These are phyloP conservation scores for Macquaria ambigua DNA, from an alignment of 2,113 vertebrate species.

Conservation along the genomic window DNA sequence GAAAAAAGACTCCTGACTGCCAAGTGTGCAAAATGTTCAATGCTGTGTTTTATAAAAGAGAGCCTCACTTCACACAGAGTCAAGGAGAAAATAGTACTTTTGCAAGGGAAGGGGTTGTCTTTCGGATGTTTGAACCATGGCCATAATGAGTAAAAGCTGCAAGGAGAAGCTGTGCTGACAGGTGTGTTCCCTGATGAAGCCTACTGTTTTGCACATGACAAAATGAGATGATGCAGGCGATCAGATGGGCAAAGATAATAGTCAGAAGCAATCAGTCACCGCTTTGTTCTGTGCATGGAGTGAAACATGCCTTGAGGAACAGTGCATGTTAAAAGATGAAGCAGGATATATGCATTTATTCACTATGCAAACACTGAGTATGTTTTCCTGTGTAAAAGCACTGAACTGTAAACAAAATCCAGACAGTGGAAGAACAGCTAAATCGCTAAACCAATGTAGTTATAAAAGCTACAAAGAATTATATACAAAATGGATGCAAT, in stretches of 20 bases:
- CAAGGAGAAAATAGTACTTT: conserved; percentile 54
- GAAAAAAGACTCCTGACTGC: neutral
- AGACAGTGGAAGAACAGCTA: neutral
- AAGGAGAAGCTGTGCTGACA: conserved; percentile 14
- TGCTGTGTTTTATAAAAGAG: conserved; percentile 36
- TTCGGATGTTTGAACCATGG: conserved; percentile 41
- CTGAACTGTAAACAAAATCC: neutral
- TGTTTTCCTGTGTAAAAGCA: neutral
- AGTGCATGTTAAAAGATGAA: neutral
- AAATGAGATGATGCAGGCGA: conserved; percentile 28
- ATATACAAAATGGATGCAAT: neutral
- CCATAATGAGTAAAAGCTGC: conserved; percentile 4
- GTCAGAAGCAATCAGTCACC: conserved; percentile 2
- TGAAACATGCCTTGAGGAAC: neutral
- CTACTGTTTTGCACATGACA: conserved; percentile 16
- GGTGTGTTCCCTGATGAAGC: conserved; percentile 31
- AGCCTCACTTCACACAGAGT: conserved; percentile 20
- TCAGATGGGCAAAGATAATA: neutral
- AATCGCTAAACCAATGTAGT: neutral
- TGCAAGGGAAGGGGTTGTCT: conserved; percentile 22
- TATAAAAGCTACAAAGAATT: neutral
- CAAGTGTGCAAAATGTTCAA: conserved; percentile 34
- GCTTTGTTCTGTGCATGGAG: conserved; percentile 2
- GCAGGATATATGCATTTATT: neutral
- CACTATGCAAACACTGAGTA: neutral